Evolutionary conservation across 2,888 invertebrate species (phyloP).

Genomic region (Elaeidobius kamerunicus): DNA sequence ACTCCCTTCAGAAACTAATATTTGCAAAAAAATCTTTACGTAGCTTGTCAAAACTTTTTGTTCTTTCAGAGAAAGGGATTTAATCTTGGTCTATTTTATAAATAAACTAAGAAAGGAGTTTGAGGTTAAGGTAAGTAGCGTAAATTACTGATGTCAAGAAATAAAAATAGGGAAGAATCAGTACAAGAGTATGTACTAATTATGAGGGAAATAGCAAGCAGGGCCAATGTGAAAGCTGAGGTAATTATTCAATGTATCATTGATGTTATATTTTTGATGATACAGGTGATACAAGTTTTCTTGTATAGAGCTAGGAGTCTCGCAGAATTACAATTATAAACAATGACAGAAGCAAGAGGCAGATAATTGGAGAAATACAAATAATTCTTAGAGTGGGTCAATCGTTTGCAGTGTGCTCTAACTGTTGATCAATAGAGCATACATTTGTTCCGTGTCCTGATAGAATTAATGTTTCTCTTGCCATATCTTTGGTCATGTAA

Average conservation of each 20-base stretch:
- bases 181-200: slow-evolving; percentile 43
- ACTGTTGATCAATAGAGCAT: no score
- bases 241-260: slow-evolving; percentile 45
- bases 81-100: slow-evolving; percentile 33
- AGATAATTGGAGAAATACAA: no score
- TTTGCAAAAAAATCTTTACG: slow-evolving; percentile 37
- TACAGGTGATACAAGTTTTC: no score
- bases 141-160: slow-evolving; percentile 33
- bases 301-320: slow-evolving; percentile 32
- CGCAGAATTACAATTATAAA: no score
- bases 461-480: no score
- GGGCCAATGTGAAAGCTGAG: slow-evolving; percentile 41
- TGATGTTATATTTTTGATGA: no score
- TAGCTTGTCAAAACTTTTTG: slow-evolving; percentile 37
- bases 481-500: no score
- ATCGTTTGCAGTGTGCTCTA: no score
- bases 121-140: slow-evolving; percentile 30
- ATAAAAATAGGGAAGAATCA: slow-evolving; percentile 41
- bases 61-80: slow-evolving; percentile 35
- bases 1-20: slow-evolving; percentile 36
- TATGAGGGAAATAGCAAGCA: slow-evolving; percentile 44
- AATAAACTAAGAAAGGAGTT: slow-evolving; percentile 29
- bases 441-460: no score
- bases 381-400: no score
- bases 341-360: no score